Evolutionary conservation across 2,113 vertebrate genomes (phyloP), one percentile per base, ranked within the genome.

Genomic region (Pantherophis guttatus): DNA sequence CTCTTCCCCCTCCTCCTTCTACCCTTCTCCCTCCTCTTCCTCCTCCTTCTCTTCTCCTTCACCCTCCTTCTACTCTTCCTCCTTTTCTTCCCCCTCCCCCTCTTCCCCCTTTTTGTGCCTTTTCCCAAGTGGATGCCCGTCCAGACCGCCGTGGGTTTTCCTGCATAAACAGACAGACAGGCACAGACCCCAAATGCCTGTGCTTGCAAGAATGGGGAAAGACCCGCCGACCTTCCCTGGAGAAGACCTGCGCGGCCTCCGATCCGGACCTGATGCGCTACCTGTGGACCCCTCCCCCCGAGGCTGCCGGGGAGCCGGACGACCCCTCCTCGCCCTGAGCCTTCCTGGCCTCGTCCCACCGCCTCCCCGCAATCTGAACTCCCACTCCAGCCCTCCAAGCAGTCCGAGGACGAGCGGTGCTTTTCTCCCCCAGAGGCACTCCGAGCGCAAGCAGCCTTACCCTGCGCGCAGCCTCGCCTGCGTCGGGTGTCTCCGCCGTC

Each of bases 1-100:
- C 7, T 24, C 5, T 9, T 24, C 21, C 2, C 8, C 2, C 1
- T 19, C 1, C 17, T 19, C 17, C 1, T 59, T 7, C 17, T 23
- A 7, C 21, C 24, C 2, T 8, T 24, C 5, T 0, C 3, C 13
- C 0, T 44, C 44, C 12, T 59, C 57, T 21, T 23, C 7, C 21
- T 23, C 21, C 6, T 23, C 21, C 1, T 26, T 8, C 23, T 24
- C 1, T 21, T 57, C 17, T 17, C 1, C 55, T 7, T 57, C 19
- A 6, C 3, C 55, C 55, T 55, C 5, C 57, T 8, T 23, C 21
- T 17, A 3, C 15, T 19, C 17, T 8, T 57, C 15, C 17, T 5
- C 55, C 15, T 19, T 3, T 15, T 17, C 55, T 9, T 57, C 17
- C 55, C 55, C 55, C 19, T 9, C 8, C 8, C 4, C 55, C 2